phyloP scores from a whole-genome alignment of 2,797 vertebrate species.

The Myoxocephalus aenaeus region DNA sequence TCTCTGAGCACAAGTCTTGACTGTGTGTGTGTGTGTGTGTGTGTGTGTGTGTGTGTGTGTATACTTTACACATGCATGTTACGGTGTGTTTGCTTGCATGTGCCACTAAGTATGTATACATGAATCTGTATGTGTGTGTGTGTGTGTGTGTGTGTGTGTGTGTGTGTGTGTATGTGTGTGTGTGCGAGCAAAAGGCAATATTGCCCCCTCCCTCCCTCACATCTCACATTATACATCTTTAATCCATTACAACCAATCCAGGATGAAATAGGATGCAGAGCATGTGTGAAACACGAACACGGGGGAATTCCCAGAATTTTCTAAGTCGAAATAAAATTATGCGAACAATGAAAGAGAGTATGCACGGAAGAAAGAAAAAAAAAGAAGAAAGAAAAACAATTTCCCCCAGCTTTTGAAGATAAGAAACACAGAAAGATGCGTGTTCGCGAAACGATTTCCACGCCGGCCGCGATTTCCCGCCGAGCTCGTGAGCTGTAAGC shows the following conservation, averaged over 20 bases:
- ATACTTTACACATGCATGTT: slow-evolving; percentile 3
- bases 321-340: slow-evolving; percentile 56
- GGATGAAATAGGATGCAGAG: slow-evolving; percentile 67
- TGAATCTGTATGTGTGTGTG: slow-evolving; percentile 18
- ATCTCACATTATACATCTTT: slow-evolving; percentile 60
- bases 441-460: slow-evolving; percentile 62
- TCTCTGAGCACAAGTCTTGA: slow-evolving; percentile 27
- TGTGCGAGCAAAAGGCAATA: neutral
- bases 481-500: slow-evolving; percentile 68
- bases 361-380: slow-evolving; percentile 18
- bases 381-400: neutral
- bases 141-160: neutral
- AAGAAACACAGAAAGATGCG: slow-evolving; percentile 24
- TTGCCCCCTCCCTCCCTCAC: neutral
- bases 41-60: slow-evolving; percentile 28
- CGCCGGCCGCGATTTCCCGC: slow-evolving; percentile 53
- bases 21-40: slow-evolving; percentile 19
- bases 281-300: slow-evolving; percentile 66
- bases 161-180: neutral
- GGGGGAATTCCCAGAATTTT: slow-evolving; percentile 34
- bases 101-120: slow-evolving; percentile 11
- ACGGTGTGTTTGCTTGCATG: slow-evolving; percentile 29
- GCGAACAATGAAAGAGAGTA: slow-evolving; percentile 63
- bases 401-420: slow-evolving; percentile 37
- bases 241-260: slow-evolving; percentile 69